phyloP scores from a whole-genome alignment of 2,113 vertebrate genomes.

The Otolemur garnettii region DNA sequence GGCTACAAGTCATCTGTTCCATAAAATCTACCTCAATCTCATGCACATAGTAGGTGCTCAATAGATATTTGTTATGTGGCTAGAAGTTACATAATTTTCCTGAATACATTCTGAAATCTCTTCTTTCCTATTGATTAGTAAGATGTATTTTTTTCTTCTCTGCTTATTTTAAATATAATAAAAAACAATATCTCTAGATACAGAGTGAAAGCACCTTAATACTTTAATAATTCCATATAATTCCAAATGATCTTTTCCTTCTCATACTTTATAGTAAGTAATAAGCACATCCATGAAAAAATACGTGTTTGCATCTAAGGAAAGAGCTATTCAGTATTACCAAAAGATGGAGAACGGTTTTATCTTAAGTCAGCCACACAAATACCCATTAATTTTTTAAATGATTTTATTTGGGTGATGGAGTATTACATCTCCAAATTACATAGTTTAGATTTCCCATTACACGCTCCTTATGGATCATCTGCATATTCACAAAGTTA shows the following conservation, averaged over 20 bases:
- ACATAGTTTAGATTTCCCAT: constrained; percentile 81
- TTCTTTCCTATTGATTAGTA: constrained; percentile 46
- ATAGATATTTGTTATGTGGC: not conserved
- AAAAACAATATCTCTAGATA: constrained; percentile 53
- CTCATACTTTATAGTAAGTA: constrained; percentile 72
- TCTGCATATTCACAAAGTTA: constrained; percentile 78
- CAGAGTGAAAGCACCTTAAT: constrained; percentile 70
- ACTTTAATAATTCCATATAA: constrained; percentile 75
- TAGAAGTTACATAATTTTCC: constrained; percentile 13
- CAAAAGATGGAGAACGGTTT: constrained; percentile 73
- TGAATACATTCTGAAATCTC: not conserved
- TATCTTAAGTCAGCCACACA: constrained; percentile 80
- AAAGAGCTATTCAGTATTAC: constrained; percentile 63
- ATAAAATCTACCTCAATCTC: not conserved
- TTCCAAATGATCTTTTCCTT: constrained; percentile 68
- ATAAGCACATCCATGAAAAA: constrained; percentile 67
- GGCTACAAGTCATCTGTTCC: not conserved
- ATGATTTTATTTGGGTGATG: constrained; percentile 83
- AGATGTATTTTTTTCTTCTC: constrained; percentile 58
- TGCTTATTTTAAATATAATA: constrained; percentile 71
- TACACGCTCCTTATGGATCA: constrained; percentile 76
- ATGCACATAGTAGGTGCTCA: constrained; percentile 54
- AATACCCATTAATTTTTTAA: constrained; percentile 83
- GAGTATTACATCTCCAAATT: constrained; percentile 81
- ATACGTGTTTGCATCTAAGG: constrained; percentile 45